Conservation (phyloP, 2,113 vertebrate genomes). For the Pogonocichla stellata region DNA sequence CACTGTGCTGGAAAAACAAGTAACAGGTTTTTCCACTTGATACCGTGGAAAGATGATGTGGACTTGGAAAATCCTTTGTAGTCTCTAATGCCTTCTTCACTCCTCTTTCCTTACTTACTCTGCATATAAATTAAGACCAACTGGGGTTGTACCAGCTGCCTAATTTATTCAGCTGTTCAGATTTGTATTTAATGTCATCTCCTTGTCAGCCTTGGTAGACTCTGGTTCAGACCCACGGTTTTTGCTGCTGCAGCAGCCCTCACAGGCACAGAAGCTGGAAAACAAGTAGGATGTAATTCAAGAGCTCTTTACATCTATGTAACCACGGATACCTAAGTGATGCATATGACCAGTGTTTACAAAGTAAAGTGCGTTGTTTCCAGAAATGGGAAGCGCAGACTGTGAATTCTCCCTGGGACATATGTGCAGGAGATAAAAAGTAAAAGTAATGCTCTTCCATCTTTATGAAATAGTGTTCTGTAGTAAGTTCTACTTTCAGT, state of each 20-base stretch:
- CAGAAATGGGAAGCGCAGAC: background rate
- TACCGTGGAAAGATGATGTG: background rate
- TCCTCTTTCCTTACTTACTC: background rate
- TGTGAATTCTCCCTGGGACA: background rate
- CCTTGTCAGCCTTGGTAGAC: background rate
- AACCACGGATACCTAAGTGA: background rate
- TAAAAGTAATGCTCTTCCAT: background rate
- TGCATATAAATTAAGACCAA: background rate
- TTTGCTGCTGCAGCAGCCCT: background rate
- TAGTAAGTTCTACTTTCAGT: background rate
- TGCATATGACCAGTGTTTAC: background rate
- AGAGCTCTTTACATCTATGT: background rate
- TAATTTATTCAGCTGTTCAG: slow-evolving; percentile 3
- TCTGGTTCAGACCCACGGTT: background rate
- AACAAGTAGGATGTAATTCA: background rate
- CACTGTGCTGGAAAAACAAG: background rate
- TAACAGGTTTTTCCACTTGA: background rate
- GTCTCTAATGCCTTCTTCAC: background rate
- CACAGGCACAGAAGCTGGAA: background rate
- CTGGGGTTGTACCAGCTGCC: background rate
- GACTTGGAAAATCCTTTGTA: background rate
- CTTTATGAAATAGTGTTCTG: background rate
- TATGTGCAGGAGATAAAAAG: background rate
- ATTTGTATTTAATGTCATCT: background rate
- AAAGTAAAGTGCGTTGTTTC: background rate